Evolutionary conservation across 2,888 invertebrate species (phyloP).

Genomic region (Pristionchus entomophagus): DNA sequence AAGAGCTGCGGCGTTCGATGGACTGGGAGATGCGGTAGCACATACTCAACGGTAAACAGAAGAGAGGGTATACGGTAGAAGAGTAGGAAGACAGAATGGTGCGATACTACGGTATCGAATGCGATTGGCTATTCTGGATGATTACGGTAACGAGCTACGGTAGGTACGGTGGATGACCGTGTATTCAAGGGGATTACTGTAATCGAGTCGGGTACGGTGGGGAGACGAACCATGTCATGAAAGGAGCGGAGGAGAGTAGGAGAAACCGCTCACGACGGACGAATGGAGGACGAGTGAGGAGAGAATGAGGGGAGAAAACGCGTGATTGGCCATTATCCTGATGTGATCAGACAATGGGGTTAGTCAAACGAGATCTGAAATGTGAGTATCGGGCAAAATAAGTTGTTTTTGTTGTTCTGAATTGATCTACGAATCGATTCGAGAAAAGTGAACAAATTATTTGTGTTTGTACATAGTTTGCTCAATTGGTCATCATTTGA

Average conservation of each 20-base stretch:
- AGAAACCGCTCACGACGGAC: conserved; percentile 1
- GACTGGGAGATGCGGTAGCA: too few species aligned
- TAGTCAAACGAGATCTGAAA: too few species aligned
- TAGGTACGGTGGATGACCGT: not conserved
- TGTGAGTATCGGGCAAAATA: too few species aligned
- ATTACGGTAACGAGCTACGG: not conserved
- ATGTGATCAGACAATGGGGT: not conserved
- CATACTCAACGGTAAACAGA: not conserved
- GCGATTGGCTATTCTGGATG: not conserved
- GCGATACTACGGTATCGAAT: not conserved
- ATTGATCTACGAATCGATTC: not conserved
- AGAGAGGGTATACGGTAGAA: not conserved
- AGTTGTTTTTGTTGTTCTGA: not conserved
- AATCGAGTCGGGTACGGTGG: too few species aligned
- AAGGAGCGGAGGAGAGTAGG: not conserved
- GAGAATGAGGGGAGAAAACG: not conserved
- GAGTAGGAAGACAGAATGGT: not conserved
- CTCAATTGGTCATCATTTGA: too few species aligned
- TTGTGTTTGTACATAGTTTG: not conserved
- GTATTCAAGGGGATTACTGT: too few species aligned
- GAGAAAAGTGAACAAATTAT: too few species aligned
- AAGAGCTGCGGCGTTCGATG: not conserved
- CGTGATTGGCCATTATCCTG: not conserved
- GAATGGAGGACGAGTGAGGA: too few species aligned
- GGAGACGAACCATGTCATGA: not conserved